Percentiles rank a stretch among this genome's conserved stretches.
phyloP scores from a whole-genome alignment of 2,888 invertebrate genomes.

The Pandemis heparana region DNA sequence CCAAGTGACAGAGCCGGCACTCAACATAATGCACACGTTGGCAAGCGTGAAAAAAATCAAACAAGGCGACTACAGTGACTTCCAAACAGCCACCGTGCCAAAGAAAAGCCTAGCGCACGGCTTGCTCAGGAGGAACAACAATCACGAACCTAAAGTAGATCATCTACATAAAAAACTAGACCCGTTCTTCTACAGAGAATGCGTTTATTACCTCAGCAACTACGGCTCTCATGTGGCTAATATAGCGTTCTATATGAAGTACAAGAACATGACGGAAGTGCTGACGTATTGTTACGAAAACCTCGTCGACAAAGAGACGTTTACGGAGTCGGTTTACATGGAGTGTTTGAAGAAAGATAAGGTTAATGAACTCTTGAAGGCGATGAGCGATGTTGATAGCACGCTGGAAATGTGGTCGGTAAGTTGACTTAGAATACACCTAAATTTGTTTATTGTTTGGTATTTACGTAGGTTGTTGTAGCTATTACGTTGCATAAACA shows the following conservation, averaged over 20 bases:
- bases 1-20: slow-evolving; percentile 83
- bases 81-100: slow-evolving; percentile 70
- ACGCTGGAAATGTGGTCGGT: slow-evolving; percentile 90
- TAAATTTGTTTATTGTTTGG: not conserved
- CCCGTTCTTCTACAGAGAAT: slow-evolving; percentile 90
- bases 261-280: slow-evolving; percentile 89
- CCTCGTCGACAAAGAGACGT: slow-evolving; percentile 88
- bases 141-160: slow-evolving; percentile 71
- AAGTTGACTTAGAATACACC: slow-evolving; percentile 49
- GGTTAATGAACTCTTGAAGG: slow-evolving; percentile 86
- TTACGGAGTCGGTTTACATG: slow-evolving; percentile 90
- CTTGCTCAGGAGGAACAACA: slow-evolving; percentile 72
- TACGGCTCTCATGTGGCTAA: slow-evolving; percentile 92
- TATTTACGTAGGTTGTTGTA: too few species aligned
- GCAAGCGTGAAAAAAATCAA: slow-evolving; percentile 85
- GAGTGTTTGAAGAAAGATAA: slow-evolving; percentile 88
- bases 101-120: slow-evolving; percentile 78
- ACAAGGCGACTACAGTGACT: slow-evolving; percentile 84
- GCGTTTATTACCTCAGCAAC: slow-evolving; percentile 91
- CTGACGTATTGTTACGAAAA: slow-evolving; percentile 89
- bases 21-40: slow-evolving; percentile 86
- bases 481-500: too few species aligned
- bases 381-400: slow-evolving; percentile 88
- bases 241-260: slow-evolving; percentile 91
- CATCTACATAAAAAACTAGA: slow-evolving; percentile 74